A percentile compares a stretch with the other conserved stretches of the same genome.
Evolutionary conservation across 2,888 invertebrate genomes (phyloP).

Genomic region (Lamproptera curius): DNA sequence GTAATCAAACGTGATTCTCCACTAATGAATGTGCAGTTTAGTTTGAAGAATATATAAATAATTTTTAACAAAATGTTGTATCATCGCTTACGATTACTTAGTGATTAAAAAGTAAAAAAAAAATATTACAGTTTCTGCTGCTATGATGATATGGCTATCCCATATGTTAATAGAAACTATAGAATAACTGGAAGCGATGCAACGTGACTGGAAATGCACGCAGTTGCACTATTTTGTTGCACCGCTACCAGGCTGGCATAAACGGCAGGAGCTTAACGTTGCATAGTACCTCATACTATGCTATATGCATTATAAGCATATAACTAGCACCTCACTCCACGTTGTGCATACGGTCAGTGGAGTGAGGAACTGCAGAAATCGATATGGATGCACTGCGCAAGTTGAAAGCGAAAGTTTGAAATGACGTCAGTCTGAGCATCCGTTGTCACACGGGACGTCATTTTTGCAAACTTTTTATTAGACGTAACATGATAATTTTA

Average conservation of each 20-base stretch:
- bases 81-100: no score
- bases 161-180: no score
- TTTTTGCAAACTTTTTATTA: no score
- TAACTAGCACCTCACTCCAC: neutral
- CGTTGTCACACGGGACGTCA: constrained; percentile 6
- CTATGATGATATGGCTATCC: no score
- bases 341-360: neutral
- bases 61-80: no score
- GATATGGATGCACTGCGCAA: constrained; percentile 26
- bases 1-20: no score
- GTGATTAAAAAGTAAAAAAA: no score
- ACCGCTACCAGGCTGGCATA: constrained; percentile 3
- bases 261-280: constrained; percentile 1
- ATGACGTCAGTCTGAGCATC: constrained; percentile 1
- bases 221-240: neutral
- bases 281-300: neutral
- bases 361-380: constrained; percentile 18
- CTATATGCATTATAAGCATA: neutral
- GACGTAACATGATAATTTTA: no score
- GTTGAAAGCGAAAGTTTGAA: constrained; percentile 31
- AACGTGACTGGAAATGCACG: neutral
- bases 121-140: no score
- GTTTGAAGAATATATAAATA: no score
- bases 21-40: no score
- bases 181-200: no score